Evolutionary conservation across 1,140 invertebrate genomes (phyloP).

Genomic region (Trigoniulus corallinus): DNA sequence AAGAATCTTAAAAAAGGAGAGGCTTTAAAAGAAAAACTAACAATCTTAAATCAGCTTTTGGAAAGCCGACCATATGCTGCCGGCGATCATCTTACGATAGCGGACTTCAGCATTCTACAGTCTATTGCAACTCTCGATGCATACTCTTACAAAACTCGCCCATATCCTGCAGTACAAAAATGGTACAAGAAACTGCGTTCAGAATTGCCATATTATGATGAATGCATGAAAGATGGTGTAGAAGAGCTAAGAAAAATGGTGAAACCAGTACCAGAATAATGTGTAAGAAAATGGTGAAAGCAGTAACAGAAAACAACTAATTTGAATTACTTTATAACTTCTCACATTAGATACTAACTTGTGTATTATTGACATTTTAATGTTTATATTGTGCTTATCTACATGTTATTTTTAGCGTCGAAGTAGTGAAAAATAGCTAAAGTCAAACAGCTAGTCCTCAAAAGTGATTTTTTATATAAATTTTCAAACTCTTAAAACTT

Average conservation of each 20-base stretch:
- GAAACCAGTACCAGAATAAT: not conserved
- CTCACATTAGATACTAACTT: too few relatives aligned
- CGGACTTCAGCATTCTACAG: conserved; percentile 18
- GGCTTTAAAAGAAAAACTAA: conserved; percentile 14
- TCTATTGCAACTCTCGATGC: conserved; percentile 16
- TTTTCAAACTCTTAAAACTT: too few relatives aligned
- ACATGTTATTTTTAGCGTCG: too few relatives aligned
- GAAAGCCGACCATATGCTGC: conserved; percentile 15
- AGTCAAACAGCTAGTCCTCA: too few relatives aligned
- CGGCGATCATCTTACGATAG: conserved; percentile 20
- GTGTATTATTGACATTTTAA: too few relatives aligned
- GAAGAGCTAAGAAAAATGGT: not conserved
- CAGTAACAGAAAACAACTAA: too few relatives aligned
- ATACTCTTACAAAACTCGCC: not conserved
- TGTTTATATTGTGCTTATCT: too few relatives aligned
- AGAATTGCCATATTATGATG: not conserved
- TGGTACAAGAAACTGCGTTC: not conserved
- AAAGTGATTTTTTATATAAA: too few relatives aligned
- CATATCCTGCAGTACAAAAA: not conserved
- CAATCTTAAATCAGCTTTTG: conserved; percentile 16
- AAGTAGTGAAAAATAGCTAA: too few relatives aligned
- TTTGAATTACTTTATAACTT: too few relatives aligned
- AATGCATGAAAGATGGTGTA: not conserved
- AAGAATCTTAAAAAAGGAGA: conserved; percentile 9
- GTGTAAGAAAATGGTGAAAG: too few relatives aligned